phyloP scores from a whole-genome alignment of 2,888 invertebrate species.

The Coleophora deauratella region DNA sequence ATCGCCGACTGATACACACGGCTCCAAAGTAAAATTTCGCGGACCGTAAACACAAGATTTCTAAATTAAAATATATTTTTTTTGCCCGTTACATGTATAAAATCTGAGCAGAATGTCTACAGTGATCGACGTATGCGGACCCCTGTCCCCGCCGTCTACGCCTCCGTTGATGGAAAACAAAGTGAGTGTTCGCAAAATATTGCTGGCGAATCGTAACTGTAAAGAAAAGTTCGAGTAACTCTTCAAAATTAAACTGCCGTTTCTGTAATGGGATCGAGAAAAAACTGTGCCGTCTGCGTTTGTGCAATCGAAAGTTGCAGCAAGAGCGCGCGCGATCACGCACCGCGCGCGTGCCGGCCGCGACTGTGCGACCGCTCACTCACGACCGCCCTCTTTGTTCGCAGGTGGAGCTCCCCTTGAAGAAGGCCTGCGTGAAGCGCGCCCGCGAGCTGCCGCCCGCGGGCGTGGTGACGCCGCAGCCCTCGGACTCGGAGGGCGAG shows the following conservation, averaged over 20 bases:
- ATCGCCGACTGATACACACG: conserved; percentile 56
- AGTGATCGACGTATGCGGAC: conserved; percentile 64
- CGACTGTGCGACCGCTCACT: conserved; percentile 53
- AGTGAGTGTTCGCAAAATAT: conserved; percentile 54
- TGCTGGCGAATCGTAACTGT: not conserved
- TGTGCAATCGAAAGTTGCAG: conserved; percentile 57
- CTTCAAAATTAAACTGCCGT: conserved; percentile 6
- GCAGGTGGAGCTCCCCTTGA: conserved; percentile 59
- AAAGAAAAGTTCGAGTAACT: conserved; percentile 1
- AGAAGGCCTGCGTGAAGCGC: conserved; percentile 55
- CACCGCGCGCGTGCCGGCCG: conserved; percentile 50
- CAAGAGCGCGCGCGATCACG: conserved; percentile 49
- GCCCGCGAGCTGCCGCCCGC: conserved; percentile 46
- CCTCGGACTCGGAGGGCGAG: conserved; percentile 89
- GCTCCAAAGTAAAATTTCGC: conserved; percentile 41
- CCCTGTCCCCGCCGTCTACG: conserved; percentile 81
- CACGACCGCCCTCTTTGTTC: conserved; percentile 62
- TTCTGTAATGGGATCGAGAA: conserved; percentile 1
- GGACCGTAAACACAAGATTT: conserved; percentile 51
- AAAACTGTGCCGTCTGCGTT: conserved; percentile 34
- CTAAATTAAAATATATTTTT: conserved; percentile 67
- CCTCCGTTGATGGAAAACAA: conserved; percentile 77
- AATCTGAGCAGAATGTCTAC: conserved; percentile 54
- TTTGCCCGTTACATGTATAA: conserved; percentile 49
- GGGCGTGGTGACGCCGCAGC: conserved; percentile 83